These are phyloP conservation scores for Auanema freiburgensis DNA, from an alignment of 2,888 invertebrate genomes.

Conservation along the genomic window DNA sequence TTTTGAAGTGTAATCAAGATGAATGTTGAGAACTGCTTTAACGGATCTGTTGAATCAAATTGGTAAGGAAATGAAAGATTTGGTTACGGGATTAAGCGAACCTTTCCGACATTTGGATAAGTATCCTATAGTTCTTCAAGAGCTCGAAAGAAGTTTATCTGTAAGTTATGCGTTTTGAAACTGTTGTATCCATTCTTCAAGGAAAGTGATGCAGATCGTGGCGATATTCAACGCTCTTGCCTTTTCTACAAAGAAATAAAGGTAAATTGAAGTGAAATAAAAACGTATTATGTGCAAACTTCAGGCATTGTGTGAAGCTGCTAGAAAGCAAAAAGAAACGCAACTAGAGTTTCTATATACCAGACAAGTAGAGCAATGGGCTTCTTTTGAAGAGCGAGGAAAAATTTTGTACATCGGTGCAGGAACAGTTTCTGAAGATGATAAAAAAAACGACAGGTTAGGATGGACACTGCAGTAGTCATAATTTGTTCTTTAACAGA, in stretches of 20 bases:
- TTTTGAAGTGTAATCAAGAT: neutral
- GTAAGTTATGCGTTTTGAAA: slow-evolving; percentile 38
- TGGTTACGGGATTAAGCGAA: slow-evolving; percentile 89
- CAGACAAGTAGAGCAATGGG: slow-evolving; percentile 91
- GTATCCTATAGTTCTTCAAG: slow-evolving; percentile 83
- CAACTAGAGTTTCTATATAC: slow-evolving; percentile 88
- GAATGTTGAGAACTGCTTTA: slow-evolving; percentile 26
- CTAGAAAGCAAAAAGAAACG: slow-evolving; percentile 88
- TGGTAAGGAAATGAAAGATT: slow-evolving; percentile 83
- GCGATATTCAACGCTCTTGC: slow-evolving; percentile 92
- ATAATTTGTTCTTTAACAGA: slow-evolving; percentile 66
- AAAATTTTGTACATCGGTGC: slow-evolving; percentile 72
- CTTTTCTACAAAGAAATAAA: slow-evolving; percentile 92
- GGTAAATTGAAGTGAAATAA: slow-evolving; percentile 70
- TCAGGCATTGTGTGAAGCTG: slow-evolving; percentile 80
- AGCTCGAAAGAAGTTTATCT: slow-evolving; percentile 90
- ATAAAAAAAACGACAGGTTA: slow-evolving; percentile 66
- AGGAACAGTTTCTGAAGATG: slow-evolving; percentile 71
- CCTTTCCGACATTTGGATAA: slow-evolving; percentile 92
- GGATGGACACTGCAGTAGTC: neutral
- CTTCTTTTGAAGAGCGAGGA: slow-evolving; percentile 71
- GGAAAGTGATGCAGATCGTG: slow-evolving; percentile 90
- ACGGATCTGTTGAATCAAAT: slow-evolving; percentile 79
- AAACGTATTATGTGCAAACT: neutral
- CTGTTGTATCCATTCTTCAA: slow-evolving; percentile 41